Conservation (phyloP, 64 coral and sea anemone genomes). For the Pocillopora damicornis region DNA sequence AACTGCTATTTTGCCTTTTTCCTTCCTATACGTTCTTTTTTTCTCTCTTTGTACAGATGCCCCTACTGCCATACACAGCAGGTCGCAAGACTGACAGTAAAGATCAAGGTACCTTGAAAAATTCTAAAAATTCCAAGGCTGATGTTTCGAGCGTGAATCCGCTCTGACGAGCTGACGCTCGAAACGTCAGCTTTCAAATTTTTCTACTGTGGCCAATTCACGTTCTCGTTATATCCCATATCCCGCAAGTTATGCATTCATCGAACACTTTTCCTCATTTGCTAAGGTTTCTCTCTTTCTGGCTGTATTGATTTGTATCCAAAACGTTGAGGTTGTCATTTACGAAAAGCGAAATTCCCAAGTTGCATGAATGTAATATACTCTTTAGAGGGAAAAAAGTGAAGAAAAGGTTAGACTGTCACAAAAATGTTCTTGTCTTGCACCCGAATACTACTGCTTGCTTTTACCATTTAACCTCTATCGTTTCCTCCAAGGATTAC, state of each 20-base stretch:
- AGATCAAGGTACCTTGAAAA: slow-evolving; percentile 69
- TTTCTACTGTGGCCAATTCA: no score
- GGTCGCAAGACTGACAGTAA: slow-evolving; percentile 62
- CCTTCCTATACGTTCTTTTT: neutral
- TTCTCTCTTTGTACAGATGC: slow-evolving; percentile 42
- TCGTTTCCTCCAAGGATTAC: slow-evolving; percentile 54
- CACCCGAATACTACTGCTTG: neutral
- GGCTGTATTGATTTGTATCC: no score
- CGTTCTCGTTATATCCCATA: no score
- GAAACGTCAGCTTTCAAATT: no score
- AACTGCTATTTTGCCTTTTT: neutral
- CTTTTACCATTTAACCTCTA: neutral
- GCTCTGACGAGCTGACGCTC: neutral
- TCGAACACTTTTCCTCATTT: no score
- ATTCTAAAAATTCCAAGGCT: neutral
- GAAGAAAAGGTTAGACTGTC: no score
- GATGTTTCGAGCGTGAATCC: neutral
- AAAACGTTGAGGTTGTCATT: no score
- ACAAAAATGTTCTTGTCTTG: neutral
- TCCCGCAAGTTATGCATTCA: no score
- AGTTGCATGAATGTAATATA: no score
- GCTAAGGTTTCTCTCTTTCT: no score
- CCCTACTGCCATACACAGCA: slow-evolving; percentile 76
- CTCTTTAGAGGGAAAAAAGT: no score
- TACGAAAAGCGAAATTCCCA: no score